Conservation (phyloP, 2,113 vertebrate genomes). For the Mobula birostris region DNA sequence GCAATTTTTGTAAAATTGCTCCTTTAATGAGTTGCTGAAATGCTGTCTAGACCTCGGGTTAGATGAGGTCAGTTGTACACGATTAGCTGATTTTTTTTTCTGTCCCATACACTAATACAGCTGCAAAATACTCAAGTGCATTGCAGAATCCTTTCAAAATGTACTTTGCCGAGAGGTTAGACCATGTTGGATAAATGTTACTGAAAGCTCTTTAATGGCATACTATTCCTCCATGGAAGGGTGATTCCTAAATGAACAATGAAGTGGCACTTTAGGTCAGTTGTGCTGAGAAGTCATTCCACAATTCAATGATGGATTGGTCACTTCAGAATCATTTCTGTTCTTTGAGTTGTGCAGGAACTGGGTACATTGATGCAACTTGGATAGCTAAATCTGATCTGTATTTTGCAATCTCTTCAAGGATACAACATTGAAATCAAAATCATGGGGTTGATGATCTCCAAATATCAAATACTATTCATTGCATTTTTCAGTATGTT, state of each 20-base stretch:
- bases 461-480: not conserved
- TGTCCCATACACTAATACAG: not conserved
- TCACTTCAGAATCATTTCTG: not conserved
- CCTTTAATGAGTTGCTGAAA: not conserved
- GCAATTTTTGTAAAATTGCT: too few species aligned
- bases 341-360: not conserved
- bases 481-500: not conserved
- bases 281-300: not conserved
- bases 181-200: not conserved
- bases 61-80: not conserved
- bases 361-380: not conserved
- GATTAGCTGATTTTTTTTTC: not conserved
- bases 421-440: not conserved
- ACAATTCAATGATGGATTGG: conserved; percentile 18
- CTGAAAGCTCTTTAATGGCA: not conserved
- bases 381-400: not conserved
- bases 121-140: not conserved
- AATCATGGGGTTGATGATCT: not conserved
- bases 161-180: not conserved
- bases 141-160: not conserved
- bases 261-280: not conserved
- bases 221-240: not conserved
- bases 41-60: not conserved
- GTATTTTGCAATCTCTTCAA: not conserved
- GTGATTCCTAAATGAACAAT: not conserved